These are phyloP conservation scores for Peromyscus nudipes DNA, from an alignment of 2,797 vertebrate species.

Conservation along the genomic window DNA sequence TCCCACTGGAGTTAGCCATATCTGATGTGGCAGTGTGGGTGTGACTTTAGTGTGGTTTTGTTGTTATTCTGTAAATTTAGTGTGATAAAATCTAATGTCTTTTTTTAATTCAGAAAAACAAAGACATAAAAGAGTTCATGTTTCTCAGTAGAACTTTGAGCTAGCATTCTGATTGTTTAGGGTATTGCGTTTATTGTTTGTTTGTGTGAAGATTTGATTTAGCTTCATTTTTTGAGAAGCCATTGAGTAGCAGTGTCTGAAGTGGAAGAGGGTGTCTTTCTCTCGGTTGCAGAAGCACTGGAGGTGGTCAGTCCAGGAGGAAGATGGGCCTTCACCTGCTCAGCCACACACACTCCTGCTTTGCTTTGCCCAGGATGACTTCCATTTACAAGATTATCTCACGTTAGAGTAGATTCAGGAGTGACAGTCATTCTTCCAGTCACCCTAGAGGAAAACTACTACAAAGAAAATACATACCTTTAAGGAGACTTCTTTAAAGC, in stretches of 20 bases:
- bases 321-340: neutral
- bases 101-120: conserved; percentile 1
- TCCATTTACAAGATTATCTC: neutral
- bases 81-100: conserved; percentile 19
- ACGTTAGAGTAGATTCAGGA: neutral
- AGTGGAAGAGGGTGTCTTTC: conserved; percentile 11
- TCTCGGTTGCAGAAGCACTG: neutral
- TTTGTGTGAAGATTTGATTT: conserved; percentile 40
- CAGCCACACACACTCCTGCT: neutral
- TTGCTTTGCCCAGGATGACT: neutral
- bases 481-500: neutral
- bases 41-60: conserved; percentile 9
- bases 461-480: neutral
- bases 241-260: neutral
- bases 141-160: conserved; percentile 36
- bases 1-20: neutral
- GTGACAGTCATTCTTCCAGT: neutral
- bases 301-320: neutral
- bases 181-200: neutral
- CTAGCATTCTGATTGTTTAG: neutral
- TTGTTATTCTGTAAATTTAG: neutral
- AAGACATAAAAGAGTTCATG: conserved; percentile 3
- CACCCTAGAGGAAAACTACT: neutral
- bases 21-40: neutral
- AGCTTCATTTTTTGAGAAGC: conserved; percentile 1